A percentile compares a stretch with the other conserved stretches of the same genome.
Evolutionary conservation across 2,113 vertebrate genomes (phyloP).

Genomic region (Corythornis madagascariensis): DNA sequence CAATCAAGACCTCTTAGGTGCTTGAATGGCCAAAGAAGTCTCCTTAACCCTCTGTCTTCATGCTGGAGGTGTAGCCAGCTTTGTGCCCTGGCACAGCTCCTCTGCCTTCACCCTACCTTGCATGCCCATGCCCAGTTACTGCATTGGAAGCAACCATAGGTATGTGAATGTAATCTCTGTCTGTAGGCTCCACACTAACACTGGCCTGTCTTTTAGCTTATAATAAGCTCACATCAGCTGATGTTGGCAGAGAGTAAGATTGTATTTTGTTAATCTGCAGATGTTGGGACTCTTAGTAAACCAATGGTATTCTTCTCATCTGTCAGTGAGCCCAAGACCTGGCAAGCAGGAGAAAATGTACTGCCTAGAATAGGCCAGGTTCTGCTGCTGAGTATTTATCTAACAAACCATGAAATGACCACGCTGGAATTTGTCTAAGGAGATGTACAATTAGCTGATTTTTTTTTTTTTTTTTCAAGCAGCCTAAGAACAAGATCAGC

Average conservation of each 20-base stretch:
- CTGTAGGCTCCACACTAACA: neutral
- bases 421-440: neutral
- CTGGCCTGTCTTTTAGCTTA: neutral
- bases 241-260: constrained; percentile 19
- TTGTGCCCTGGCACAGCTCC: neutral
- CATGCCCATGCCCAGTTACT: neutral
- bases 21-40: neutral
- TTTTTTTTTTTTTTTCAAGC: constrained; percentile 3
- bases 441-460: constrained; percentile 15
- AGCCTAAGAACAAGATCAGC: neutral
- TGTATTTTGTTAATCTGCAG: constrained; percentile 13
- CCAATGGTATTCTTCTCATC: constrained; percentile 27
- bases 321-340: constrained; percentile 43
- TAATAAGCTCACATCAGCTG: neutral
- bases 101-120: neutral
- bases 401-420: constrained; percentile 25
- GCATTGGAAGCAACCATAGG: neutral
- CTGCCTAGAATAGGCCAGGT: constrained; percentile 43
- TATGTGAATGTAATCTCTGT: neutral
- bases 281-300: constrained; percentile 8
- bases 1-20: neutral
- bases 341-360: neutral
- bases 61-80: neutral
- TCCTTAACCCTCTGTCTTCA: neutral
- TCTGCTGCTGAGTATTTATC: constrained; percentile 5